These are phyloP conservation scores for Drosophila subquinaria DNA, from an alignment of 2,888 invertebrate genomes.

Conservation along the genomic window DNA sequence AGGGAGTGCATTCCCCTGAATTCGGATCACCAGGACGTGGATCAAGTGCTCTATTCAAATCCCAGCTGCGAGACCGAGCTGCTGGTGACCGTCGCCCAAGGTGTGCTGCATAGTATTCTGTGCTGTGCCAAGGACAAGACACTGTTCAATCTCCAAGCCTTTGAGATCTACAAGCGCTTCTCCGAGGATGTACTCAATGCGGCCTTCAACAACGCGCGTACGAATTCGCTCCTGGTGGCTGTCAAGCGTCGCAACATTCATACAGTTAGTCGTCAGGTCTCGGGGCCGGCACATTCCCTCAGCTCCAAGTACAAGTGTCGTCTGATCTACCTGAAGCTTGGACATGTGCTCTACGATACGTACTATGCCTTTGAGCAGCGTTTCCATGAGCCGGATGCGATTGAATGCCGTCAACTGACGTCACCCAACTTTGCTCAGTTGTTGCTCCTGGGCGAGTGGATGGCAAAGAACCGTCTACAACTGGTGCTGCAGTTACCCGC, in stretches of 20 bases:
- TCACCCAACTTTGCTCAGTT: conserved; percentile 86
- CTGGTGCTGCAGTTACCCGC: conserved; percentile 78
- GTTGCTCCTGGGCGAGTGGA: conserved; percentile 86
- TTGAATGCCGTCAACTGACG: conserved; percentile 75
- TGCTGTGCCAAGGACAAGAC: conserved; percentile 88
- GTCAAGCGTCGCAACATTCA: conserved; percentile 83
- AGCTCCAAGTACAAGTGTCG: conserved; percentile 85
- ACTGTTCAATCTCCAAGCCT: conserved; percentile 89
- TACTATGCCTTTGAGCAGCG: conserved; percentile 66
- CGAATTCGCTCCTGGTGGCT: conserved; percentile 88
- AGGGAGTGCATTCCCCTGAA: conserved; percentile 65
- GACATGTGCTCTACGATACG: conserved; percentile 75
- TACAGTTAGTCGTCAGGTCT: conserved; percentile 67
- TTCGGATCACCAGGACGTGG: conserved; percentile 50
- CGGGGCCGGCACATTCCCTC: conserved; percentile 84
- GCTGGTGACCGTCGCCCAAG: conserved; percentile 71
- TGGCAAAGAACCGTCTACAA: conserved; percentile 81
- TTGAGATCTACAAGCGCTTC: conserved; percentile 90
- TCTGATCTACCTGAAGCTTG: conserved; percentile 77
- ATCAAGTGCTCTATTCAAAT: conserved; percentile 71
- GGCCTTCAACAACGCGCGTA: conserved; percentile 88
- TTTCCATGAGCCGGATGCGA: conserved; percentile 23
- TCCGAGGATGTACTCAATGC: conserved; percentile 88
- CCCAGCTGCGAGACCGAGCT: conserved; percentile 76
- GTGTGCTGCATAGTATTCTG: conserved; percentile 89